A percentile compares a stretch with the other conserved stretches of the same genome.
These are phyloP conservation scores for Cerceris ruficornis DNA, from an alignment of 2,888 invertebrate species.

Conservation along the genomic window DNA sequence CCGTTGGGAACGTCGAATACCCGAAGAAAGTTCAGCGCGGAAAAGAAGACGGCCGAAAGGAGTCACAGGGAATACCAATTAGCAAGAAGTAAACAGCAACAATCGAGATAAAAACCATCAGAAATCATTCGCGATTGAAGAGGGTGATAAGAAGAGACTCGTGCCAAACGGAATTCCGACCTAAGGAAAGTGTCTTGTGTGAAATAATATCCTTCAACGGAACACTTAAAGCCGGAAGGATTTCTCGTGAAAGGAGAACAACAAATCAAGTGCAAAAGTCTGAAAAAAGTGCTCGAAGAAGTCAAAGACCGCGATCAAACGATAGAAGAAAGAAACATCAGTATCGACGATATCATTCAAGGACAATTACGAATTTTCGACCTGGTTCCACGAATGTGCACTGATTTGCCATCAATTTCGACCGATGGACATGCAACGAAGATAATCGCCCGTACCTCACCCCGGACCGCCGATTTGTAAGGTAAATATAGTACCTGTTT, in stretches of 20 bases:
- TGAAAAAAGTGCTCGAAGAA: too few species aligned
- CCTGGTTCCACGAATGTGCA: neutral
- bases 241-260: slow-evolving; percentile 13
- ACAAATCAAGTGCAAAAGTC: slow-evolving; percentile 14
- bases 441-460: slow-evolving; percentile 35
- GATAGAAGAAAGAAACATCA: neutral
- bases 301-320: too few species aligned
- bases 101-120: neutral
- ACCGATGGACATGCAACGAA: slow-evolving; percentile 44
- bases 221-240: neutral
- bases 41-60: slow-evolving; percentile 21
- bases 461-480: slow-evolving; percentile 50
- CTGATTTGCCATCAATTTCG: neutral
- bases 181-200: slow-evolving; percentile 40
- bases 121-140: neutral
- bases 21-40: slow-evolving; percentile 12
- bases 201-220: neutral
- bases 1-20: slow-evolving; percentile 23
- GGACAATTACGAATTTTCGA: neutral
- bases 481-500: slow-evolving; percentile 52
- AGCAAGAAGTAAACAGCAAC: slow-evolving; percentile 5
- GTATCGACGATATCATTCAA: neutral
- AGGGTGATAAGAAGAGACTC: slow-evolving; percentile 22
- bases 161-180: slow-evolving; percentile 11
- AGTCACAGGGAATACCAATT: slow-evolving; percentile 11